A percentile compares a stretch with the other conserved stretches of the same genome.
phyloP scores from a whole-genome alignment of 1,140 invertebrate genomes.

The Callitettix versicolor region DNA sequence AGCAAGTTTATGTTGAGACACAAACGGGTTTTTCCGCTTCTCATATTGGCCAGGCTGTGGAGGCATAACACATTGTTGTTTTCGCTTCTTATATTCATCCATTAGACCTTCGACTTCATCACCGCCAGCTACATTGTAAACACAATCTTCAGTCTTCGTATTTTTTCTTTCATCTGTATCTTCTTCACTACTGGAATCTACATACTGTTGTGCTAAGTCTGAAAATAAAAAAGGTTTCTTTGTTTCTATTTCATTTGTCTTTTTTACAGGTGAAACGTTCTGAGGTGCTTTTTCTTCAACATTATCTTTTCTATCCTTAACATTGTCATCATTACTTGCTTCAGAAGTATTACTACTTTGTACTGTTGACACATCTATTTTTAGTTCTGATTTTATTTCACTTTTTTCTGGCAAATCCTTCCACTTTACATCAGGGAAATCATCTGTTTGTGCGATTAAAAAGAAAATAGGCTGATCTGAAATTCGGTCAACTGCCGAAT shows the following conservation, averaged over 20 bases:
- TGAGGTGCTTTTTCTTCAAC: conserved; percentile 1
- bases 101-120: conserved; percentile 35
- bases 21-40: conserved; percentile 28
- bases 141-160: conserved; percentile 21
- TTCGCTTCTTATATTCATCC: conserved; percentile 48
- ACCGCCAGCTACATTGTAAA: conserved; percentile 39
- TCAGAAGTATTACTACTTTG: background rate
- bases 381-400: conserved; percentile 7
- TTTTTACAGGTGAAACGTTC: background rate
- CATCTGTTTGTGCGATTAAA: conserved; percentile 49
- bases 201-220: conserved; percentile 16
- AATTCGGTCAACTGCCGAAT: conserved; percentile 44
- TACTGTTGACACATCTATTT: conserved; percentile 12
- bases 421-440: conserved; percentile 40
- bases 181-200: conserved; percentile 16
- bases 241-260: conserved; percentile 6
- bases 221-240: conserved; percentile 20
- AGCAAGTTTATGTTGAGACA: conserved; percentile 5
- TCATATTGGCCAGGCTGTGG: conserved; percentile 22
- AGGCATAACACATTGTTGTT: conserved; percentile 42
- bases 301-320: conserved; percentile 19
- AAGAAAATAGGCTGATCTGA: conserved; percentile 51
- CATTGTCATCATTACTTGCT: conserved; percentile 14
- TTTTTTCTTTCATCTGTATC: conserved; percentile 5
- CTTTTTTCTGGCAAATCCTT: conserved; percentile 23